Percentiles rank a stretch among this genome's conserved stretches.
These are phyloP conservation scores for Drosophila tristis DNA, from an alignment of 1,140 invertebrate species.

Conservation along the genomic window DNA sequence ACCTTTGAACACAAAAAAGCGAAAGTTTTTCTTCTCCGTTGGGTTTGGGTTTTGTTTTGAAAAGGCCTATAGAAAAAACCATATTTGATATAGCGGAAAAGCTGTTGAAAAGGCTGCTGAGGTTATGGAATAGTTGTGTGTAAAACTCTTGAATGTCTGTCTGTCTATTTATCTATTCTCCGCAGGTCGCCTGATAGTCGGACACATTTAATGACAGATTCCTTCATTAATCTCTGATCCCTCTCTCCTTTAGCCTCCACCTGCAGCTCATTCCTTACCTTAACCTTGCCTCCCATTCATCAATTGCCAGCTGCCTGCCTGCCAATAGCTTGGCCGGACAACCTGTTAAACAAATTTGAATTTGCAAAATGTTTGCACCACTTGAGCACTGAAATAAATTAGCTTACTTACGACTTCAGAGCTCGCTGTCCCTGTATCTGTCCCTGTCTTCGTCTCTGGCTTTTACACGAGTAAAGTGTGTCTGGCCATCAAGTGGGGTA, in stretches of 20 bases:
- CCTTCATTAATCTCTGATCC: too few relatives aligned
- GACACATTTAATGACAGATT: neutral
- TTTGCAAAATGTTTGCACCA: conserved; percentile 66
- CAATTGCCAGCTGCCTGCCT: conserved; percentile 10
- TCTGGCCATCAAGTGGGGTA: conserved; percentile 11
- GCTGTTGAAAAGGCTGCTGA: neutral
- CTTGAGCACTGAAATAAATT: conserved; percentile 53
- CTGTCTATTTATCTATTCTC: too few relatives aligned
- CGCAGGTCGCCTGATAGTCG: neutral
- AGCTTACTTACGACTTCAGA: conserved; percentile 40
- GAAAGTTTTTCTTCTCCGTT: conserved; percentile 55
- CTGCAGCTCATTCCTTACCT: conserved; percentile 6
- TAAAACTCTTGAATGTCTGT: neutral
- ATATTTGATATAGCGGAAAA: conserved; percentile 42
- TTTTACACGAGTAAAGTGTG: conserved; percentile 8
- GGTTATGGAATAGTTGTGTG: too few relatives aligned
- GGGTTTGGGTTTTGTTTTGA: neutral
- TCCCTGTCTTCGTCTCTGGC: too few relatives aligned
- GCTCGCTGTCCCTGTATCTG: conserved; percentile 4
- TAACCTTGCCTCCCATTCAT: conserved; percentile 44
- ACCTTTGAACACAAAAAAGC: conserved; percentile 33
- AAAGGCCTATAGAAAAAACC: too few relatives aligned
- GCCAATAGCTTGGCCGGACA: conserved; percentile 22
- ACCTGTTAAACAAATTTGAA: conserved; percentile 60
- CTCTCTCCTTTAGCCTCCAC: too few relatives aligned